Evolutionary conservation across 2,113 vertebrate species (phyloP), one percentile per base, ranked within the genome.

Genomic region (Lepus americanus): DNA sequence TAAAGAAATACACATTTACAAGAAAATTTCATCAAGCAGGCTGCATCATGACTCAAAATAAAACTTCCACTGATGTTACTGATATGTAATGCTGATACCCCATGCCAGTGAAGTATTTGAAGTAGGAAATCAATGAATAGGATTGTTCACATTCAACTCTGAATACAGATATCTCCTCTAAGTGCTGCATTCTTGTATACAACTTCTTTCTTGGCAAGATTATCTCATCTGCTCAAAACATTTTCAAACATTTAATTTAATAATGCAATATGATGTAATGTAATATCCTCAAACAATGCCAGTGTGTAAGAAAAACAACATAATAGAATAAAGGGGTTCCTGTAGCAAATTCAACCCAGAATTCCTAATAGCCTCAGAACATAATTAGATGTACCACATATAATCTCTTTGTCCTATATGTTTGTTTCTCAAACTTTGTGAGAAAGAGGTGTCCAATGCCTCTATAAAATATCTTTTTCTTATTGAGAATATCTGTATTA

Each of bases 191-290:
- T 97, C 97, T 98, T 94, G 80, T 66, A 88, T 90, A 94, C 10
- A 90, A 67, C 31, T 97, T 44, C 25, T 61, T 87, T 94, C 94
- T 97, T 97, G 82, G 95, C 89, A 94, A 97, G 81, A 85, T 96
- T 89, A 89, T 67, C 96, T 97, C 95, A 98, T 96, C 92, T 96
- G 53, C 64, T 95, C 90, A 89, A 97, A 96, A 93, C 64, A 95
- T 90, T 90, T 61, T 89, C 79, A 95, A 96, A 90, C 73, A 94
- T 44, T 97, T 94, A 53, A 94, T 97, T 98, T 97, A 90, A 98
- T 89, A 97, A 96, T 70, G 61, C 87, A 97, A 95, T 67, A 95
- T 81, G 95, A 94, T 23, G 73, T 97, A 95, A 98, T 93, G 89
- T 78, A 97, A 96, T 90, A 70, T 93, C 82, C 78, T 83, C 86